Evolutionary conservation across 2,888 invertebrate species (phyloP), one percentile per base, ranked within the genome.

Genomic region (Dilophus febrilis): DNA sequence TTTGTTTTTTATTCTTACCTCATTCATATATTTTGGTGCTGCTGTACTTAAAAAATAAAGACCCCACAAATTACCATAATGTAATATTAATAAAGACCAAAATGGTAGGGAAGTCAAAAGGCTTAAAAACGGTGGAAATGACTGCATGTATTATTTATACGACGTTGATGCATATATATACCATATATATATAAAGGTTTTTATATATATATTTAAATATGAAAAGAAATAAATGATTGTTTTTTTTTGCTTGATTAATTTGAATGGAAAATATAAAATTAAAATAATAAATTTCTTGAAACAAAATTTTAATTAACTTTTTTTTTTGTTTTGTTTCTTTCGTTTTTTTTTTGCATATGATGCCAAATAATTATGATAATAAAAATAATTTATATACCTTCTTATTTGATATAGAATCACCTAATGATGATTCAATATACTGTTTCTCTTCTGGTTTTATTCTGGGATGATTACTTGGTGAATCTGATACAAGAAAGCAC

Each of bases 1-100:
- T 6, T 22, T 6, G 8, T 22, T 6, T 22, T 22, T 22, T 22
- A 22, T 22, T 40, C 34, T 45, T 38, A 56, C 69, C 48, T 75
- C 76, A 32, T 79, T 76, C 51, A 83, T 67, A 53, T 77, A 83
- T 49, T 78, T 75, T 6, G 82, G 82, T 34, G 81, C 79, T 29
- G 77, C 76, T 1, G 79, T 82, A 60, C 82, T 71, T 37, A 81
- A 68, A 53, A 83, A 79, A 57, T 77, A 80, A 22, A 83, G 55
- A 2, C 83, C 77, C 74, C 82, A 83, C 42, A 80, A 61, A 51
- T 78, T 83, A 30, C 83, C 83, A 50, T 76, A 82, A 50, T 83
- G 83, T 18, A 79, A 62, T 2, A 76, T 49, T 10, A 67, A 49
- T 51, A 83, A 64, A 0, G 77, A 72, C 58, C 76, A 64, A 56